phyloP scores from a whole-genome alignment of 2,797 vertebrate species.

The Oreochromis mossambicus region DNA sequence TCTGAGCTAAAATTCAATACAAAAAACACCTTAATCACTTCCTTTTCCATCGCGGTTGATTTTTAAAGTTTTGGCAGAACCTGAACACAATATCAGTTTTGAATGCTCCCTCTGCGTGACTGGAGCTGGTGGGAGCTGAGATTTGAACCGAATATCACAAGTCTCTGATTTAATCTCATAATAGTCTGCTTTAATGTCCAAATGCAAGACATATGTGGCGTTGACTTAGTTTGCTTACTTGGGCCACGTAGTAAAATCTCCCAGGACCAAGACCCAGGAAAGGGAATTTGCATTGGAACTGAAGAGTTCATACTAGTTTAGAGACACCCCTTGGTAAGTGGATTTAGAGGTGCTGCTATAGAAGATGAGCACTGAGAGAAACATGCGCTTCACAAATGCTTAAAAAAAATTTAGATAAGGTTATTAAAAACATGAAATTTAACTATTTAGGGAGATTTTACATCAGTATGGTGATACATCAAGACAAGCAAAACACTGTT shows the following conservation, averaged over 20 bases:
- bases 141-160: conserved; percentile 73
- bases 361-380: conserved; percentile 31
- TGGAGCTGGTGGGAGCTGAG: conserved; percentile 62
- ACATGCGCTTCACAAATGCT: neutral
- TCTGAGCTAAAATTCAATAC: conserved; percentile 16
- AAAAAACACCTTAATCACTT: conserved; percentile 48
- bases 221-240: conserved; percentile 54
- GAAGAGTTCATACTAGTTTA: conserved; percentile 60
- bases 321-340: conserved; percentile 49
- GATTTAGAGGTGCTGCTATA: conserved; percentile 25
- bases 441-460: neutral
- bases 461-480: neutral
- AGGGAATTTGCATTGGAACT: conserved; percentile 57
- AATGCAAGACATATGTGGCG: conserved; percentile 77
- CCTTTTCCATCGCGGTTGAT: conserved; percentile 24
- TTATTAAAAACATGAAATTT: neutral
- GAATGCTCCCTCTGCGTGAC: conserved; percentile 70
- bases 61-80: conserved; percentile 38
- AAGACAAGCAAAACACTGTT: neutral
- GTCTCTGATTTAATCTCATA: conserved; percentile 78
- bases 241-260: conserved; percentile 52
- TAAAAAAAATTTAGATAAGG: neutral
- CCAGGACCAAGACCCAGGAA: conserved; percentile 54
- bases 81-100: conserved; percentile 42
- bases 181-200: conserved; percentile 77